Conservation (phyloP, 2,113 vertebrate genomes). For the Addax nasomaculatus region DNA sequence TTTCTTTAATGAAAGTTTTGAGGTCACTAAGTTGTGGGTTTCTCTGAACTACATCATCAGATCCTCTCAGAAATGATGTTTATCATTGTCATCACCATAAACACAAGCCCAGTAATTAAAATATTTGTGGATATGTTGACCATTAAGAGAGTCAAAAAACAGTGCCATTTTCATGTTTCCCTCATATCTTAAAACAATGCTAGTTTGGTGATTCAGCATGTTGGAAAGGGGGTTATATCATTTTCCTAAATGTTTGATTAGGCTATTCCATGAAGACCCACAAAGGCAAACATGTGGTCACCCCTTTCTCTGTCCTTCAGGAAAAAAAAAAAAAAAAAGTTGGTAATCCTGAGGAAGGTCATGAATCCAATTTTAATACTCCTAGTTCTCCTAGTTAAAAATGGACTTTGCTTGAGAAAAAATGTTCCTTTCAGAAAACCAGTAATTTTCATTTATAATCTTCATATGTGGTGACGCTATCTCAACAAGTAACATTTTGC, state of each 20-base stretch:
- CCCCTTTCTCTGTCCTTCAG: not conserved
- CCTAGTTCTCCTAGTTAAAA: not conserved
- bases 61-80: not conserved
- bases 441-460: not conserved
- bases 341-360: not conserved
- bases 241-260: not conserved
- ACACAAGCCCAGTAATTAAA: not conserved
- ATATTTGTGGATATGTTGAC: not conserved
- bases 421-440: not conserved
- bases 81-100: not conserved
- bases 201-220: not conserved
- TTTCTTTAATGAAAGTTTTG: slow-evolving; percentile 20
- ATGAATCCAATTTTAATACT: not conserved
- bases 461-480: not conserved
- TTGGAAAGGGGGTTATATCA: not conserved
- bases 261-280: not conserved
- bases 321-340: not conserved
- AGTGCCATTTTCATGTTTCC: not conserved
- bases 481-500: not conserved
- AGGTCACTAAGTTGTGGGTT: not conserved
- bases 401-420: not conserved
- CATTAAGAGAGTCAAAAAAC: not conserved
- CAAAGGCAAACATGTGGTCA: not conserved
- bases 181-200: not conserved
- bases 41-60: slow-evolving; percentile 2